Conservation (phyloP, 1,140 invertebrate genomes). For the Tetragonula clypearis region DNA sequence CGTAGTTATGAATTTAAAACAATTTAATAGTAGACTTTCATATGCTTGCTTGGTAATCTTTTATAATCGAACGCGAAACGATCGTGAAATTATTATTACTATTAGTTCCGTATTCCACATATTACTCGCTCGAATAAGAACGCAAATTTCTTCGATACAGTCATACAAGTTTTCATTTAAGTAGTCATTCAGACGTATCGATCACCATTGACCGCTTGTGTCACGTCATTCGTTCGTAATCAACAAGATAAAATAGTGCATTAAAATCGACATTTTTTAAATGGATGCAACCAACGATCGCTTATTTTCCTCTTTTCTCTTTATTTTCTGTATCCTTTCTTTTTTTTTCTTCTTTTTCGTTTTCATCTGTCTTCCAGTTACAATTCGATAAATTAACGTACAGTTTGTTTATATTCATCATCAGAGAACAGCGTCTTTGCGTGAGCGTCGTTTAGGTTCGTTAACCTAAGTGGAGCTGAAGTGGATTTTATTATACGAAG, state of each 20-base stretch:
- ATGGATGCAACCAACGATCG: not conserved
- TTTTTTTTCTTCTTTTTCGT: no score
- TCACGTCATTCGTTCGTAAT: not conserved
- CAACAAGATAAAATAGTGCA: not conserved
- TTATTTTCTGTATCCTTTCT: no score
- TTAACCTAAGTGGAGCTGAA: no score
- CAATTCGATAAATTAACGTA: not conserved
- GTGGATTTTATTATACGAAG: not conserved
- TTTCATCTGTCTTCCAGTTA: not conserved
- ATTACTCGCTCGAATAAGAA: not conserved
- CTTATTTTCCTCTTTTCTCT: not conserved
- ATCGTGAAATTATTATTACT: not conserved
- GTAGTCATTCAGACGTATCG: not conserved
- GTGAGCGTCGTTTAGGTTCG: no score
- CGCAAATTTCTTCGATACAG: not conserved
- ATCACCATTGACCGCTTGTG: not conserved
- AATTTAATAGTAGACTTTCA: conserved; percentile 2
- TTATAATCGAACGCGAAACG: not conserved
- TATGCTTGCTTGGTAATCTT: not conserved
- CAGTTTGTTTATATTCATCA: not conserved
- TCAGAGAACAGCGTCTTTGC: not conserved
- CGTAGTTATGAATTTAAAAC: conserved; percentile 4
- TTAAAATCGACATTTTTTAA: not conserved
- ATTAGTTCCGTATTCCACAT: not conserved
- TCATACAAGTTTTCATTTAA: not conserved